phyloP scores from a whole-genome alignment of 1,140 invertebrate genomes.

The Drosophila pectinifera region DNA sequence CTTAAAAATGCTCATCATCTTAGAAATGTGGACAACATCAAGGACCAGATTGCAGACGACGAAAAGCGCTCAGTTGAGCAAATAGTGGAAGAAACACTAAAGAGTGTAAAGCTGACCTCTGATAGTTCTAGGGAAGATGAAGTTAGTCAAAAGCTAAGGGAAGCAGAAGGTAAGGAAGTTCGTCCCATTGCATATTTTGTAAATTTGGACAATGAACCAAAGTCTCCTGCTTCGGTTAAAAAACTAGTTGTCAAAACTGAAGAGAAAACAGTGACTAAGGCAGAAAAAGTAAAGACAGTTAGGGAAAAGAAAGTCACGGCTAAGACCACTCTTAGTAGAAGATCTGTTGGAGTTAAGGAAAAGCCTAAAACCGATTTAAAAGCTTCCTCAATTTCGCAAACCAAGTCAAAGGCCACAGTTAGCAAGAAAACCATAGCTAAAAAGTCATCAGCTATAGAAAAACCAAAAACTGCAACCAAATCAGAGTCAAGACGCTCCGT shows the following conservation, averaged over 20 bases:
- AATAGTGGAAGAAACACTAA: conserved; percentile 70
- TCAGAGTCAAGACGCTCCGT: conserved; percentile 65
- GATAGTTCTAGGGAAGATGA: conserved; percentile 1
- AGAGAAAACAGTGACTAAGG: conserved; percentile 27
- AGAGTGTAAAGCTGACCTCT: conserved; percentile 25
- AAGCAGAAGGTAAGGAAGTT: conserved; percentile 45
- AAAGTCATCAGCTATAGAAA: conserved; percentile 22
- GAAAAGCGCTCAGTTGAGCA: conserved; percentile 51
- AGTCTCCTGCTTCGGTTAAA: neutral
- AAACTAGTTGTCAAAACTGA: conserved; percentile 16
- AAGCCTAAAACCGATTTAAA: conserved; percentile 32
- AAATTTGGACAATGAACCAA: conserved; percentile 55
- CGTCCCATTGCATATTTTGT: conserved; percentile 74
- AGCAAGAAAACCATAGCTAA: conserved; percentile 17
- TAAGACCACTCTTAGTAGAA: conserved; percentile 10
- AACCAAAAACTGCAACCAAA: conserved; percentile 38
- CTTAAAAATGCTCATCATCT: conserved; percentile 44
- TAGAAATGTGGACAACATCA: conserved; percentile 7
- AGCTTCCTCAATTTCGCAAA: neutral
- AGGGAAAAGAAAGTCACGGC: conserved; percentile 2
- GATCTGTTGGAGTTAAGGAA: conserved; percentile 13
- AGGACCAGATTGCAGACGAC: neutral
- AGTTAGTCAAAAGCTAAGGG: neutral
- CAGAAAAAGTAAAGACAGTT: conserved; percentile 7
- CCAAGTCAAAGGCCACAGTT: conserved; percentile 14